Base-by-base conservation (phyloP, 2,113 vertebrate genomes). In the Proterorhinus semilunaris region DNA sequence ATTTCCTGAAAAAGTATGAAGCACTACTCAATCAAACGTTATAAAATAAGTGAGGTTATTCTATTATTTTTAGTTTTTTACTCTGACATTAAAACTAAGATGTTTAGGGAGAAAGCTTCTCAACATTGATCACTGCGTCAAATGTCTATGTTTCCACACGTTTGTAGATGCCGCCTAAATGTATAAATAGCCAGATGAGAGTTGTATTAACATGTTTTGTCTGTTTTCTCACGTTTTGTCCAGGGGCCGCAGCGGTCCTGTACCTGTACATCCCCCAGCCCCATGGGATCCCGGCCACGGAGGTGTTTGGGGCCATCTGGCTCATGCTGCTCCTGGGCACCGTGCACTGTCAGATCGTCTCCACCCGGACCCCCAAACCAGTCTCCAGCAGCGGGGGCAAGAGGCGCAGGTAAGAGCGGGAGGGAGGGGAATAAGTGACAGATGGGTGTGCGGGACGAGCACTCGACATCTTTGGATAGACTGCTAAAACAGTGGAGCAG, bases 271-370 rank as follows among this genome's bases (percentile, higher is more conserved):
- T 94, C 85, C 91, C 94, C 62, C 93, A 91, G 82, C 88, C 94
- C 71, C 96, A 96, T 88, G 93, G 89, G 81, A 94, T 99, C 86
- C 97, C 98, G 45, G 89, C 93, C 81, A 99, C 96, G 0, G 98
- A 99, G 91, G 96, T 99, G 78, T 93, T 95, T 49, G 95, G 95
- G 62, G 95, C 95, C 8, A 36, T 95, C 90, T 98, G 95, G 95
- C 93, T 99, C 42, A 99, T 99, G 98, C 78, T 99, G 90, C 93
- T 99, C 49, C 91, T 99, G 79, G 98, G 98, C 75, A 98, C 97
- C 43, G 98, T 99, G 68, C 98, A 99, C 86, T 99, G 98, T 89
- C 97, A 99, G 94, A 99, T 99, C 74, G 98, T 99, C 75, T 99
- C 98, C 81, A 99, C 98, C 49, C 88, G 96, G 74, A 98, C 96